Conservation (phyloP, 23 tunicate genomes). For the Oikopleura vanhoeffeni region DNA sequence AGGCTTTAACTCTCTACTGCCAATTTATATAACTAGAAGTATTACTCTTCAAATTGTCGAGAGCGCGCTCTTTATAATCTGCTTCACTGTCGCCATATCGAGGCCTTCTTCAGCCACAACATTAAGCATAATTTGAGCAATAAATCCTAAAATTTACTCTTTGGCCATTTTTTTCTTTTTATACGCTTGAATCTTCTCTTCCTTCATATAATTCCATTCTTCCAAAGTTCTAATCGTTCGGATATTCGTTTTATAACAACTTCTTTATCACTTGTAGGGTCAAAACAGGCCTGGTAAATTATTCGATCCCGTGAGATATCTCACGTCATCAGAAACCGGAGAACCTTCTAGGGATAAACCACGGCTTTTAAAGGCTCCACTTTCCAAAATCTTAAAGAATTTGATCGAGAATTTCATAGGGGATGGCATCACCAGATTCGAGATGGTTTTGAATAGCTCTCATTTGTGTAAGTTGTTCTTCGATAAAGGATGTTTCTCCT, state of each 20-base stretch:
- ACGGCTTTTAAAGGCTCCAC: slow-evolving; percentile 60
- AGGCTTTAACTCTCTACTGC: slow-evolving; percentile 20
- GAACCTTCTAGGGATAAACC: slow-evolving; percentile 91
- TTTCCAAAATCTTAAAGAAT: slow-evolving; percentile 47
- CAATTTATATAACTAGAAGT: slow-evolving; percentile 40
- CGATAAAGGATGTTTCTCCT: too few species aligned
- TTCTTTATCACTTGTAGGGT: slow-evolving; percentile 51
- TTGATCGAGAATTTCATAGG: slow-evolving; percentile 47
- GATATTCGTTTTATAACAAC: slow-evolving; percentile 47
- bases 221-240: slow-evolving; percentile 44
- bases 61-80: slow-evolving; percentile 58
- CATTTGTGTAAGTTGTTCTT: slow-evolving; percentile 40
- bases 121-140: slow-evolving; percentile 12
- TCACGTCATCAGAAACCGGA: slow-evolving; percentile 69
- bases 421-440: slow-evolving; percentile 56
- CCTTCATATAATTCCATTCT: slow-evolving; percentile 29
- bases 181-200: slow-evolving; percentile 28
- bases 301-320: slow-evolving; percentile 41
- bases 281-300: slow-evolving; percentile 60
- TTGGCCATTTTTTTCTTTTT: slow-evolving; percentile 21
- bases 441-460: slow-evolving; percentile 47
- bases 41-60: slow-evolving; percentile 36
- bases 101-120: slow-evolving; percentile 51
- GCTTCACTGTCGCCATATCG: slow-evolving; percentile 62
- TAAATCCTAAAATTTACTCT: background rate